Evolutionary conservation across 1,140 invertebrate genomes (phyloP).

Genomic region (Drosophila virilis): DNA sequence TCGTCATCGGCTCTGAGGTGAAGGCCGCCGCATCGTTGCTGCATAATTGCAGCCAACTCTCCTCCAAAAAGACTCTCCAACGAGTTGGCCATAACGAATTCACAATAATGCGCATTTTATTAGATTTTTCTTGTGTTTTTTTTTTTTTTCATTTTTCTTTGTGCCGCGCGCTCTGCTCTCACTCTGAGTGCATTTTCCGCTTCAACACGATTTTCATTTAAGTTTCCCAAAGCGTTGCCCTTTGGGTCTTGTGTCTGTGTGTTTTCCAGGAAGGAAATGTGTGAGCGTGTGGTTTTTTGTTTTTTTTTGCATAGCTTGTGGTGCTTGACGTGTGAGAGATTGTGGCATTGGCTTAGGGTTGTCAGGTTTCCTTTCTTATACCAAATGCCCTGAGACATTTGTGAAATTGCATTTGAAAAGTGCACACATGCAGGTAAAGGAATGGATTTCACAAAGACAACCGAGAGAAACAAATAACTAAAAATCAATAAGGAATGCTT

Average conservation of each 20-base stretch:
- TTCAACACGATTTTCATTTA: conserved; percentile 77
- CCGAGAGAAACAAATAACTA: not conserved
- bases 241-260: conserved; percentile 45
- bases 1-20: conserved; percentile 35
- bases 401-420: conserved; percentile 29
- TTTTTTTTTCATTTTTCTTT: not conserved
- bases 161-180: conserved; percentile 19
- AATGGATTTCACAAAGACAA: not conserved
- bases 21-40: conserved; percentile 44
- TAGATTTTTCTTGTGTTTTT: conserved; percentile 42
- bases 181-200: conserved; percentile 73
- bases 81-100: conserved; percentile 68
- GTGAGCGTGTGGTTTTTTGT: not conserved
- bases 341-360: conserved; percentile 54
- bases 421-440: conserved; percentile 6
- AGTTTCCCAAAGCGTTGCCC: conserved; percentile 70
- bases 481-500: not conserved
- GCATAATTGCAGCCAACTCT: conserved; percentile 55
- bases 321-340: conserved; percentile 54
- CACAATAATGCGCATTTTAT: conserved; percentile 77
- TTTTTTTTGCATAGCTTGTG: conserved; percentile 42
- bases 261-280: conserved; percentile 59
- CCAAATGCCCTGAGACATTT: conserved; percentile 34
- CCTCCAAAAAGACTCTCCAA: conserved; percentile 8
- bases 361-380: conserved; percentile 41